phyloP scores from a whole-genome alignment of 2,113 vertebrate species.

The Calyptommatus sinebrachiatus region DNA sequence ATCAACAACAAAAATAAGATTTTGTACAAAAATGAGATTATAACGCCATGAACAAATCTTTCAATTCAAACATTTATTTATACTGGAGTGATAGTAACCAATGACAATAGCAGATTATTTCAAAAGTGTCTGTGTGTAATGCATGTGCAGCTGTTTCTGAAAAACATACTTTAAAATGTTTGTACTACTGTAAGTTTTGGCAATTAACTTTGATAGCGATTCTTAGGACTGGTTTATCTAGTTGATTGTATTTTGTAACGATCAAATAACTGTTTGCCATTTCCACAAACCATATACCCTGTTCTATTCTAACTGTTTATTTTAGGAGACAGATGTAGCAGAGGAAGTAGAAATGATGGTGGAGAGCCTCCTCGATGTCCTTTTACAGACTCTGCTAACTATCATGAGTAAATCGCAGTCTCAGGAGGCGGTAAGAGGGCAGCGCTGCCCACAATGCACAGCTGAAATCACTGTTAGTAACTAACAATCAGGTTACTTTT shows the following conservation, averaged over 20 bases:
- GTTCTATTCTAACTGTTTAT: slow-evolving; percentile 59
- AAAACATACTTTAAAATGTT: slow-evolving; percentile 33
- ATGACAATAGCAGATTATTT: slow-evolving; percentile 42
- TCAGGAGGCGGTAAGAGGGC: slow-evolving; percentile 99
- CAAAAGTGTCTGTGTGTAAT: slow-evolving; percentile 51
- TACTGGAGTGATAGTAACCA: slow-evolving; percentile 50
- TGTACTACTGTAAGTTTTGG: slow-evolving; percentile 21
- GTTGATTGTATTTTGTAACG: slow-evolving; percentile 1
- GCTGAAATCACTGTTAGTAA: slow-evolving; percentile 99
- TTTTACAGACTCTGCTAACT: slow-evolving; percentile 93
- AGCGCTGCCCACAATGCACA: slow-evolving; percentile 99
- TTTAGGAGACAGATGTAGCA: slow-evolving; percentile 89
- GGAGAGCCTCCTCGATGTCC: slow-evolving; percentile 96
- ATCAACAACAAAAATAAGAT: background rate
- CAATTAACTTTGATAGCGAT: background rate
- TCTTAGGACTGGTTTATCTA: slow-evolving; percentile 19
- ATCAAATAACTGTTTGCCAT: slow-evolving; percentile 4
- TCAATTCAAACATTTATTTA: slow-evolving; percentile 34
- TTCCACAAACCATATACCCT: slow-evolving; percentile 40
- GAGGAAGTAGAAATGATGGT: slow-evolving; percentile 99
- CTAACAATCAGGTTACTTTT: slow-evolving; percentile 91
- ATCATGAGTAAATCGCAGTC: slow-evolving; percentile 98
- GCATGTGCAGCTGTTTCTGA: slow-evolving; percentile 42
- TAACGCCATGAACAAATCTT: background rate
- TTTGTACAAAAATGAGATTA: background rate